Evolutionary conservation across 1,140 invertebrate genomes (phyloP).

Genomic region (Drosophila tsacasi): DNA sequence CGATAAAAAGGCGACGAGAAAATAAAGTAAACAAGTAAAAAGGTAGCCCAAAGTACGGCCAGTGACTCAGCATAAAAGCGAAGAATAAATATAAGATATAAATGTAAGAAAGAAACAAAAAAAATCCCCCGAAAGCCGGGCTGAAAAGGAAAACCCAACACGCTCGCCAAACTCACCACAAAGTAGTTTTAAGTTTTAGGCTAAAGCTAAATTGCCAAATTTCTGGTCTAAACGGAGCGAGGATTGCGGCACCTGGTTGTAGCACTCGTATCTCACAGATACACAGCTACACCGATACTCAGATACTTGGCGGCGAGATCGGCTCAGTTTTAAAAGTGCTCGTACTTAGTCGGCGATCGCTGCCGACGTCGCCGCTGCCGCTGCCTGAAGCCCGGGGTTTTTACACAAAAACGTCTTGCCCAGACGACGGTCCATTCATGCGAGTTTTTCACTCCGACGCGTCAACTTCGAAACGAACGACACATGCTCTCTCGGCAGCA

Average conservation of each 20-base stretch:
- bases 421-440: constrained; percentile 82
- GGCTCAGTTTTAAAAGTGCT: constrained; percentile 38
- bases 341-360: constrained; percentile 74
- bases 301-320: constrained; percentile 33
- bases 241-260: constrained; percentile 51
- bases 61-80: constrained; percentile 45
- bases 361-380: constrained; percentile 25
- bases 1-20: constrained; percentile 23
- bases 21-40: constrained; percentile 14
- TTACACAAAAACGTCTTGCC: constrained; percentile 85
- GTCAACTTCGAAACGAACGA: constrained; percentile 79
- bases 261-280: constrained; percentile 31
- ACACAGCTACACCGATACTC: constrained; percentile 18
- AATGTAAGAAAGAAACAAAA: constrained; percentile 6
- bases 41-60: constrained; percentile 24
- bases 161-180: constrained; percentile 49
- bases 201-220: constrained; percentile 56
- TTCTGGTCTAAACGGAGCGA: constrained; percentile 41
- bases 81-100: constrained; percentile 20
- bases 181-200: constrained; percentile 23
- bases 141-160: constrained; percentile 58
- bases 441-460: constrained; percentile 85
- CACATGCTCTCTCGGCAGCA: constrained; percentile 65
- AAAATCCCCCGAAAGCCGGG: constrained; percentile 9
- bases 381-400: constrained; percentile 59